Evolutionary conservation across 1,140 invertebrate genomes (phyloP), one percentile per base, ranked within the genome.

Genomic region (Danaus plexippus): DNA sequence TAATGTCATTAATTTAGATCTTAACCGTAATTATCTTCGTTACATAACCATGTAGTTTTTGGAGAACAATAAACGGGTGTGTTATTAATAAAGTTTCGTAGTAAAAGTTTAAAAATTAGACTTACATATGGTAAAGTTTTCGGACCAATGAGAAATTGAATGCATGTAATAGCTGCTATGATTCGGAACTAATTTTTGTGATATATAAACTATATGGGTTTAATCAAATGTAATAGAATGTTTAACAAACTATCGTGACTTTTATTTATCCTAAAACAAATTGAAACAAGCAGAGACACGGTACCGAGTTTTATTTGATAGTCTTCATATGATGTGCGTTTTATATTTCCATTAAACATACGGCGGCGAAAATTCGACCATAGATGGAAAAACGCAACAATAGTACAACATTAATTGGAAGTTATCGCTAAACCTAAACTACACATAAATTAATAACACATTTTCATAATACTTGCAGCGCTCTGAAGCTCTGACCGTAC

Each of bases 401-500:
- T 50, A 62, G 63, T 61, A 66, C 52, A 59, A 67, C 58, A 55
- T 61, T 60, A 66, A 64, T 64, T 71, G 68, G 60, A 59, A 54
- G 48, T 65, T 69, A 71, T 51, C 59, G 51, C 65, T 67, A 75
- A 45, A 52, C 59, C 70, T 78, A 77, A 54, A 57, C 71, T 81
- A 81, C 59, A 72, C 65, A 75, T 81, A 78, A 77, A 77, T 77
- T 80, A 77, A 75, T 77, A 81, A 81, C 74, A 81, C 71, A 74
- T 67, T 75, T 32, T 61, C 66, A 65, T 75, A 71, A 81, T 81
- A 81, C 72, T 81, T 76, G 58, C 60, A 64, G 61, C 60, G 61
- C 59, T 62, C 57, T 57, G 53, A 49, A 62, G 58, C 61, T 48
- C 59, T 32, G 22, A 32, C 22, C 22, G 22, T 32, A 32, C 22